phyloP scores from a whole-genome alignment of 2,113 vertebrate species.

The Bolborhynchus lineola region DNA sequence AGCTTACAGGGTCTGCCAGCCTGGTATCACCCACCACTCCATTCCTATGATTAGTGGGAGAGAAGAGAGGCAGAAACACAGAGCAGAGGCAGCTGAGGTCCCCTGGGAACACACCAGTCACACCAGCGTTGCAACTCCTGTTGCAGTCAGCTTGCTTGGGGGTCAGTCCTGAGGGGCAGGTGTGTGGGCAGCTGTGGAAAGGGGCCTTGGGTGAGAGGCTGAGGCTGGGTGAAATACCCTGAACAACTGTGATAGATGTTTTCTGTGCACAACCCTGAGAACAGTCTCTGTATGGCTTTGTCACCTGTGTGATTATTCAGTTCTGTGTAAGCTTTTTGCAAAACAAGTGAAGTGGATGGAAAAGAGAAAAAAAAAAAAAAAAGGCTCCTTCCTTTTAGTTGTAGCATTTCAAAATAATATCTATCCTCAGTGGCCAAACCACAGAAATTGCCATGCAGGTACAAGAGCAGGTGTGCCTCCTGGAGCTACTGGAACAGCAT shows the following conservation, averaged over 20 bases:
- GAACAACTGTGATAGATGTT: background rate
- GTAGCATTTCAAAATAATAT: background rate
- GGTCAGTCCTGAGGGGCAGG: background rate
- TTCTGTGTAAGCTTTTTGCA: background rate
- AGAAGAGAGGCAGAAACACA: background rate
- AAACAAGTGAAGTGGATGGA: background rate
- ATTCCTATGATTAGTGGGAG: background rate
- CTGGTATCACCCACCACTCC: background rate
- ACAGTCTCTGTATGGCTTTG: background rate
- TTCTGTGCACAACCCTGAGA: background rate
- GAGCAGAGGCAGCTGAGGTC: background rate
- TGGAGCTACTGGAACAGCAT: constrained; percentile 67
- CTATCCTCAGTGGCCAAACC: constrained; percentile 44
- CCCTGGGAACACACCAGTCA: background rate
- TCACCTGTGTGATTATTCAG: background rate
- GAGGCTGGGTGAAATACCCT: background rate
- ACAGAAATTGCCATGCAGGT: constrained; percentile 63
- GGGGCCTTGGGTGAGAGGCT: background rate
- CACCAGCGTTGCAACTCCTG: background rate
- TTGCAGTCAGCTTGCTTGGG: fast-evolving
- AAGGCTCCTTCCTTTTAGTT: background rate
- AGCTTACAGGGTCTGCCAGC: background rate
- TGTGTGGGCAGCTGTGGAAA: background rate
- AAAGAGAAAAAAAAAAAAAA: background rate
- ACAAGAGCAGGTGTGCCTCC: constrained; percentile 66